Conservation (phyloP, 2,797 vertebrate genomes). For the Sarcophilus harrisii region DNA sequence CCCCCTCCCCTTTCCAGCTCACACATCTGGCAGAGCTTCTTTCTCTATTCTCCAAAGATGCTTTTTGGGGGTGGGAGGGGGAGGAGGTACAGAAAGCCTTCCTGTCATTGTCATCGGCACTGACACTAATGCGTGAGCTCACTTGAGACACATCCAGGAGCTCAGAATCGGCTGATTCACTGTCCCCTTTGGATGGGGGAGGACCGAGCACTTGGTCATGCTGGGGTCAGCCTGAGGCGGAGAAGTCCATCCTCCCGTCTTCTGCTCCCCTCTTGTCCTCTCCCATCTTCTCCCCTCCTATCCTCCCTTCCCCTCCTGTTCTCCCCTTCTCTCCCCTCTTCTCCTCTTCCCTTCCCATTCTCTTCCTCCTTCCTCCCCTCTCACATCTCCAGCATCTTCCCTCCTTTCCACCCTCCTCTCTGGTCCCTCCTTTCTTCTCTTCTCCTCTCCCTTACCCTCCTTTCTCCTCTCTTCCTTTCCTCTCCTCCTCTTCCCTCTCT, state of each 20-base stretch:
- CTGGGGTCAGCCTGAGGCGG: background rate
- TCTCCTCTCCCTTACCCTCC: too few relatives aligned
- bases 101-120: background rate
- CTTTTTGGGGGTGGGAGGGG: background rate
- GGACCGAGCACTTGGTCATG: background rate
- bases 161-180: background rate
- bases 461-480: too few relatives aligned
- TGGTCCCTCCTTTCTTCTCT: too few relatives aligned
- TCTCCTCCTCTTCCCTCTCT: background rate
- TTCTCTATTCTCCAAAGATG: background rate
- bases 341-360: too few relatives aligned
- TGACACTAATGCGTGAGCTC: background rate
- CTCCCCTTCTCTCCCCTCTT: too few relatives aligned
- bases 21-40: background rate
- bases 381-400: too few relatives aligned
- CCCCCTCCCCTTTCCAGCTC: background rate
- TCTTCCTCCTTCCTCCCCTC: too few relatives aligned
- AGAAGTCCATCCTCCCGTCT: background rate
- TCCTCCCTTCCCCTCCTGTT: too few relatives aligned
- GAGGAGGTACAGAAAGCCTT: background rate
- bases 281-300: accelerated
- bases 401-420: too few relatives aligned
- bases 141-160: background rate
- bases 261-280: background rate
- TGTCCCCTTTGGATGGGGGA: background rate